Base-by-base conservation (phyloP, 2,888 invertebrate genomes). In the Drosophila dives region DNA sequence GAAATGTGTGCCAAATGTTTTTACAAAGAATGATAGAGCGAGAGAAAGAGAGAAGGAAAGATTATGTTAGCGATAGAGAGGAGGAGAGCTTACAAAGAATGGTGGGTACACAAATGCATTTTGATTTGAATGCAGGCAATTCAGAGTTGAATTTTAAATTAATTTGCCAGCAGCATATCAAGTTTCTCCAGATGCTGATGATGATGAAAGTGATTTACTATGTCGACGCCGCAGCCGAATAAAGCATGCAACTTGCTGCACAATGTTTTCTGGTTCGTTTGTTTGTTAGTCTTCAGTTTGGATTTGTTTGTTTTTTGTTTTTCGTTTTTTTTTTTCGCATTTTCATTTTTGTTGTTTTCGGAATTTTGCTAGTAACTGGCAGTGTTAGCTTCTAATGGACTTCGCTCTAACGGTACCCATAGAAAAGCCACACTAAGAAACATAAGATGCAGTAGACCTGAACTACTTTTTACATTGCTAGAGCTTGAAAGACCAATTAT, bases 181-280 rank as follows among this genome's bases (percentile, higher is more conserved):
- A 72, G 75, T 76, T 76, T 76, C 75, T 72, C 58, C 56, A 36
- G 54, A 56, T 54, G 72, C 36, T 64, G 86, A 83, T 84, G 87
- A 87, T 87, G 87, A 88, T 85, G 87, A 88, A 88, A 88, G 89
- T 88, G 88, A 87, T 88, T 88, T 75, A 72, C 49, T 85, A 73
- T 81, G 79, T 77, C 71, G 71, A 64, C 74, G 64, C 63, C 66
- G 68, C 42, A 56, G 36, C 65, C 50, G 55, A 59, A 69, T 62
- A 50, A 60, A 53, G 68, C 69, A 55, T 78, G 79, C 81, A 81
- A 74, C 66, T 59, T 55, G 61, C 42, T 69, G 72, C 75, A 75
- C 61, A 75, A 73, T 72, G 64, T 63, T 62, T 69, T 59, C 55
- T 71, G 50, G 64, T 54, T 64, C 54, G 70, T 64, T 58, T 73